Base-by-base conservation (phyloP, 35 echinoderm and acorn worm genomes). In the Eucidaris tribuloides region DNA sequence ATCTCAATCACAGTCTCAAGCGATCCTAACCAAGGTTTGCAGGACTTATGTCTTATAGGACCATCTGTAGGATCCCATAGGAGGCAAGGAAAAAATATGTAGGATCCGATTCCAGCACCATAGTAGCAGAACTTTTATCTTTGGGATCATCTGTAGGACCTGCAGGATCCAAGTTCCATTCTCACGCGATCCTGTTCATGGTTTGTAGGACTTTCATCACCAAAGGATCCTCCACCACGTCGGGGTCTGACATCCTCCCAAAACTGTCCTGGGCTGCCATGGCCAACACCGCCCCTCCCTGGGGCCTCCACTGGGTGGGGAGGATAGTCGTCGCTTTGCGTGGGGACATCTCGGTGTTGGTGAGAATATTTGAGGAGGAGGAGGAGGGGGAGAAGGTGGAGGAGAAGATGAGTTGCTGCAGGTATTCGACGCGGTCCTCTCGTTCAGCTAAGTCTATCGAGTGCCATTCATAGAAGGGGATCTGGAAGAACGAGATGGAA, bases 401-500 rank as follows among this genome's bases (percentile, higher is more conserved):
- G n/a, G n/a, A n/a, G n/a, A n/a, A n/a, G 31, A 94, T 83, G 15
- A 79, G 54, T 82, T 84, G 13, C 1, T 81, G 78, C 0, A 94
- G 81, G 44, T 94, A 94, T 25, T 94, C 66, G 30, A 78, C 56
- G 17, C 81, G 66, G 9, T 94, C 92, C n/a, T 71, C 72, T 58
- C 52, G 57, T 27, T 81, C 87, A 5, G 92, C 30, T 29, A 94
- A 78, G 2, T 37, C 76, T 35, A 64, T 39, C 57, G 92, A 94
- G 35, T 79, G 79, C 92, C 92, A 94, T 59, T 89, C 92, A 76
- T 76, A 94, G 58, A 71, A 84, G 4, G 92, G 92, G 33, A 94
- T 94, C 92, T 94, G 81, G 23, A n/a, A n/a, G n/a, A n/a, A n/a
- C n/a, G n/a, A n/a, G n/a, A n/a, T n/a, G n/a, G n/a, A n/a, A n/a